A percentile compares a stretch with the other conserved stretches of the same genome.
phyloP scores from a whole-genome alignment of 1,140 invertebrate species.

The Ips typographus region DNA sequence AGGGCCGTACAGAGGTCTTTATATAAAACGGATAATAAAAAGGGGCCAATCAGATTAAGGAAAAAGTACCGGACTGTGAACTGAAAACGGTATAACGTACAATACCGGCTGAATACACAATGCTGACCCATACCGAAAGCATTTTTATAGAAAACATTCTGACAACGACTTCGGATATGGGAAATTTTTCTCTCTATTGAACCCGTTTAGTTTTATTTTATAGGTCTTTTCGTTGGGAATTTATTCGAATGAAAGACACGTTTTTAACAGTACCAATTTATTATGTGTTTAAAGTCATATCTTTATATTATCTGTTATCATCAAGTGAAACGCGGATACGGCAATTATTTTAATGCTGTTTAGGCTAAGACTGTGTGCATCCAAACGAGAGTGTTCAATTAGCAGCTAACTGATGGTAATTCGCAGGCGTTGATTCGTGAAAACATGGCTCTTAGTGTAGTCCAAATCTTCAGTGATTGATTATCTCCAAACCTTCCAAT shows the following conservation, averaged over 20 bases:
- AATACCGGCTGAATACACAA: conserved; percentile 37
- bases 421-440: no score
- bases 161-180: conserved; percentile 35
- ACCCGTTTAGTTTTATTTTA: conserved; percentile 30
- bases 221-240: conserved; percentile 16
- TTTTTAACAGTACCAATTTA: no score
- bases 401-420: no score
- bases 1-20: conserved; percentile 18
- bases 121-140: conserved; percentile 34
- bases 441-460: no score
- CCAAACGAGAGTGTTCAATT: no score
- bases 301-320: no score
- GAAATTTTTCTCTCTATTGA: conserved; percentile 37
- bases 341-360: no score
- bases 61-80: conserved; percentile 31
- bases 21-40: conserved; percentile 33
- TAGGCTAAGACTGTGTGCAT: no score
- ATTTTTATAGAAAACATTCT: conserved; percentile 35
- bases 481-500: no score
- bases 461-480: no score
- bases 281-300: no score
- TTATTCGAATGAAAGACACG: conserved; percentile 13
- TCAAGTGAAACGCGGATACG: no score
- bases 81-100: conserved; percentile 30
- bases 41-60: conserved; percentile 35